A percentile compares a stretch with the other conserved stretches of the same genome.
Evolutionary conservation across 2,113 vertebrate species (phyloP).

Genomic region (Parus major): DNA sequence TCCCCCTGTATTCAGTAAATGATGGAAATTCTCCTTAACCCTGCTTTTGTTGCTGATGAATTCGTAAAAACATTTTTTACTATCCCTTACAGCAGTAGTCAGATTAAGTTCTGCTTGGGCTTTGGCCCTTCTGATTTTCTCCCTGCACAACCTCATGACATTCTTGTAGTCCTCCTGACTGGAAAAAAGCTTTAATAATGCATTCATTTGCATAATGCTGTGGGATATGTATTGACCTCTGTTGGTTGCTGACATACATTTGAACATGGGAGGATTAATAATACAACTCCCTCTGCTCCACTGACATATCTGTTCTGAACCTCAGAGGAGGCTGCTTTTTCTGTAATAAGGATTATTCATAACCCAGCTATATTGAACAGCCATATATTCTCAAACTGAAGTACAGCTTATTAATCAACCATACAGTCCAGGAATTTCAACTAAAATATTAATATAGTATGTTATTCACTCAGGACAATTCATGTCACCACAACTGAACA

Average conservation of each 20-base stretch:
- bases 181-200: neutral
- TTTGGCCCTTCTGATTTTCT: neutral
- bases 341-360: slow-evolving; percentile 6
- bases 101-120: neutral
- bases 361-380: neutral
- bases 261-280: neutral
- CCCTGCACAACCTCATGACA: neutral
- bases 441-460: neutral
- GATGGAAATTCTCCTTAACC: neutral
- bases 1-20: neutral
- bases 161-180: neutral
- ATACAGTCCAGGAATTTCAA: neutral
- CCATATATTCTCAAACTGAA: neutral
- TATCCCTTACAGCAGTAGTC: neutral
- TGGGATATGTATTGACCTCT: neutral
- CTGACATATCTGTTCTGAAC: neutral
- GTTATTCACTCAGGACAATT: neutral
- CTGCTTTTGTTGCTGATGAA: neutral
- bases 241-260: neutral
- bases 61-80: neutral
- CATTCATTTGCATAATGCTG: neutral
- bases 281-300: neutral
- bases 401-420: neutral
- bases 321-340: neutral
- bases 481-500: neutral